Evolutionary conservation across 2,113 vertebrate species (phyloP).

Genomic region (Meles meles): DNA sequence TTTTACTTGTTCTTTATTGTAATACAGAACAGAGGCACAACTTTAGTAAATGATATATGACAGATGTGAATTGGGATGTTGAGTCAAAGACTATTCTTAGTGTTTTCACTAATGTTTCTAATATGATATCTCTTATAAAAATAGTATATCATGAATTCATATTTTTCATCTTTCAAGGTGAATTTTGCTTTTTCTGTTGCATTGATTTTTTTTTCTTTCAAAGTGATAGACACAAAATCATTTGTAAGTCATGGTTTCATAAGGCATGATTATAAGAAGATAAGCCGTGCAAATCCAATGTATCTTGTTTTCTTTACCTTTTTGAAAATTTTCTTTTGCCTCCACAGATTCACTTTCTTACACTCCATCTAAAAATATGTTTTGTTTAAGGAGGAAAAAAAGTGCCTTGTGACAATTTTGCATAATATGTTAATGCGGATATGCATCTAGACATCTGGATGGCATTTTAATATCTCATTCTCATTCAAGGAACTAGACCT

Average conservation of each 20-base stretch:
- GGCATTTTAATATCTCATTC: slow-evolving; percentile 89
- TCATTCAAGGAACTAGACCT: slow-evolving; percentile 83
- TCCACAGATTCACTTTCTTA: slow-evolving; percentile 75
- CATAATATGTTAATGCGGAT: slow-evolving; percentile 83
- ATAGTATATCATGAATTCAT: background rate
- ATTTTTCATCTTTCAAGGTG: background rate
- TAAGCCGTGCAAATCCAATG: slow-evolving; percentile 51
- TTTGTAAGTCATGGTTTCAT: slow-evolving; percentile 57
- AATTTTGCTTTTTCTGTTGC: slow-evolving; percentile 2
- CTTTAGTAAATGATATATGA: background rate
- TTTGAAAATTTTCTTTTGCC: slow-evolving; percentile 58
- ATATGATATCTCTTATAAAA: background rate
- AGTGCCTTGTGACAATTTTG: slow-evolving; percentile 78
- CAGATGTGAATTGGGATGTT: background rate
- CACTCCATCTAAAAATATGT: slow-evolving; percentile 79
- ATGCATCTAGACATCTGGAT: slow-evolving; percentile 86
- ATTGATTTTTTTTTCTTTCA: slow-evolving; percentile 30
- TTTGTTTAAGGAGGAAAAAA: slow-evolving; percentile 75
- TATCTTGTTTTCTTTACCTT: slow-evolving; percentile 43
- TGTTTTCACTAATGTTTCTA: background rate
- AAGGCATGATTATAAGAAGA: slow-evolving; percentile 68
- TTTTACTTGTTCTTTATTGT: background rate
- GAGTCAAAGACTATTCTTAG: background rate
- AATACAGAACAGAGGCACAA: accelerated
- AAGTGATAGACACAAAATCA: slow-evolving; percentile 48